Evolutionary conservation across 2,888 invertebrate genomes (phyloP).

Genomic region (Thalpophila matura): DNA sequence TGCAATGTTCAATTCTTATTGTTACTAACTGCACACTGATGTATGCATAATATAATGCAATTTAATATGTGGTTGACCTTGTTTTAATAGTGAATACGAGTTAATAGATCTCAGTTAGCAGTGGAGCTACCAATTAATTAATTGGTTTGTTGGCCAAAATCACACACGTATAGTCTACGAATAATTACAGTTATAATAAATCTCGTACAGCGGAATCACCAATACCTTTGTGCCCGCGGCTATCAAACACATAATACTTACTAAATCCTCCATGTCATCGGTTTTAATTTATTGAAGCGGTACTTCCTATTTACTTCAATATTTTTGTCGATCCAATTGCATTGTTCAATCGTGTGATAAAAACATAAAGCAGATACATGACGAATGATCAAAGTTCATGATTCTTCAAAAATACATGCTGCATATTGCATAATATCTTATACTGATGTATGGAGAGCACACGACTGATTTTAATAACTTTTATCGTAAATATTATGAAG

Average conservation of each 20-base stretch:
- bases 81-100: constrained; percentile 18
- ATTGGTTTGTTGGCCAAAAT: constrained; percentile 39
- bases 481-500: constrained; percentile 32
- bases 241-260: constrained; percentile 31
- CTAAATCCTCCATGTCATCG: constrained; percentile 62
- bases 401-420: not conserved
- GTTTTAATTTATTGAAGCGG: constrained; percentile 62
- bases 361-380: too few relatives aligned
- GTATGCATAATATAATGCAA: constrained; percentile 16
- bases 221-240: constrained; percentile 47
- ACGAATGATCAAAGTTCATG: too few relatives aligned
- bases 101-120: constrained; percentile 36
- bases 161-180: constrained; percentile 26
- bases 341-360: constrained; percentile 4
- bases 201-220: constrained; percentile 31
- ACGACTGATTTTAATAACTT: constrained; percentile 18
- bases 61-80: constrained; percentile 33
- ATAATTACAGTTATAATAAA: constrained; percentile 58
- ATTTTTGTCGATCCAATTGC: constrained; percentile 45
- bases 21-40: constrained; percentile 14
- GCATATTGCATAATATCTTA: not conserved
- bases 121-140: constrained; percentile 30
- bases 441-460: constrained; percentile 12
- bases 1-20: constrained; percentile 13
- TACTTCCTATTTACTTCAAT: constrained; percentile 63